phyloP scores from a whole-genome alignment of 2,113 vertebrate species.

The Climacteris rufus region DNA sequence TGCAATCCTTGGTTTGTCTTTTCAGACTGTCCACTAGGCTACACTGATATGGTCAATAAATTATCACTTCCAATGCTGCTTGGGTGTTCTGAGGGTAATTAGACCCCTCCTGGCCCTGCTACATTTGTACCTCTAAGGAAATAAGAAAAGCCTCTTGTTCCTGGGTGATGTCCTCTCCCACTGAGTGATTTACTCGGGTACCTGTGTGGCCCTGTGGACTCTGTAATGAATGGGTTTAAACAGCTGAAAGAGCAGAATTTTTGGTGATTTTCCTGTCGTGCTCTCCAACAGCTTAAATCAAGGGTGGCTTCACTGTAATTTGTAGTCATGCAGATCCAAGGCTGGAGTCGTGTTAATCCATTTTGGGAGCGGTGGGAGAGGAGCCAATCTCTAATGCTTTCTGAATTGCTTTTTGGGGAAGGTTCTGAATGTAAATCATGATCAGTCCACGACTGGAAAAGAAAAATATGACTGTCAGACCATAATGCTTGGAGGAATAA shows the following conservation, averaged over 20 bases:
- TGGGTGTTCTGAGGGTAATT: constrained; percentile 20
- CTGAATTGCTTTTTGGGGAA: not conserved
- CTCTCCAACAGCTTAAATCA: not conserved
- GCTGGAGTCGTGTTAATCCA: not conserved
- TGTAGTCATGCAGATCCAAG: not conserved
- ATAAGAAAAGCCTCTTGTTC: not conserved
- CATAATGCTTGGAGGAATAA: not conserved
- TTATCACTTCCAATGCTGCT: not conserved
- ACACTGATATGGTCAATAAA: constrained; percentile 8
- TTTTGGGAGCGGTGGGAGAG: not conserved
- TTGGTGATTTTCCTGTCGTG: not conserved
- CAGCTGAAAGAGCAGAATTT: not conserved
- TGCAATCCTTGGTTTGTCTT: not conserved
- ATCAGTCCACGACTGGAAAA: not conserved
- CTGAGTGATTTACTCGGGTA: not conserved
- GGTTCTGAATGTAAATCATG: not conserved
- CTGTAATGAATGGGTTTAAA: not conserved
- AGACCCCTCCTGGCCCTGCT: not conserved
- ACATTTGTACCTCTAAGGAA: not conserved
- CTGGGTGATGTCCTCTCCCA: not conserved
- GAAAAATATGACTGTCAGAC: not conserved
- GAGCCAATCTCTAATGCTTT: not conserved
- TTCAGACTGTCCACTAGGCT: not conserved
- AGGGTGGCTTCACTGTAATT: not conserved
- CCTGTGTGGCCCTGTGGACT: not conserved